A percentile compares a stretch with the other conserved stretches of the same genome.
These are phyloP conservation scores for Cygnus buccinator DNA, from an alignment of 2,113 vertebrate species.

Conservation along the genomic window DNA sequence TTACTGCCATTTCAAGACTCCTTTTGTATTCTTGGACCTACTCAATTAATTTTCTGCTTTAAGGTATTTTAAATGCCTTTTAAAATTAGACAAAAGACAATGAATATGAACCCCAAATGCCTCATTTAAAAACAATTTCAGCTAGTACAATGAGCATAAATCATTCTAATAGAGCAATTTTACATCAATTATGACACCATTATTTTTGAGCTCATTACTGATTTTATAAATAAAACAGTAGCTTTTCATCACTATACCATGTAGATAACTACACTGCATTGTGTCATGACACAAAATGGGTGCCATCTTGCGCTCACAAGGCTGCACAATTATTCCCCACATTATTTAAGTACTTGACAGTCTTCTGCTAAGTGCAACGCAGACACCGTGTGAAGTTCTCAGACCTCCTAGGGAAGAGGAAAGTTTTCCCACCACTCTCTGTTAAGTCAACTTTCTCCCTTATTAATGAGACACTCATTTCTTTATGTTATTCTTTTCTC, in stretches of 20 bases:
- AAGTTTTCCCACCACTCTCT: neutral
- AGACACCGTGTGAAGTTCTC: neutral
- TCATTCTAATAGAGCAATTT: constrained; percentile 71
- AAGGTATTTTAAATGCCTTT: constrained; percentile 51
- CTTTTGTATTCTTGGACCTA: constrained; percentile 10
- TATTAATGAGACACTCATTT: neutral
- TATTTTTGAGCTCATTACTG: constrained; percentile 56
- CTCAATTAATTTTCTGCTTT: constrained; percentile 46
- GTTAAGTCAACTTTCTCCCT: neutral
- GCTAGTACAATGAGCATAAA: constrained; percentile 58
- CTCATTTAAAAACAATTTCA: constrained; percentile 69
- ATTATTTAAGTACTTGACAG: neutral
- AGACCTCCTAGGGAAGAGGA: neutral
- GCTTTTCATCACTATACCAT: constrained; percentile 13
- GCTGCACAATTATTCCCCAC: neutral
- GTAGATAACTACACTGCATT: neutral
- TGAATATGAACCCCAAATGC: constrained; percentile 8
- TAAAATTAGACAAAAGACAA: constrained; percentile 59
- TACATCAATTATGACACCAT: constrained; percentile 61
- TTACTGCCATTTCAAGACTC: neutral
- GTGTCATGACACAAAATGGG: neutral
- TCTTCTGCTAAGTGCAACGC: neutral
- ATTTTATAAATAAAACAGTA: constrained; percentile 68
- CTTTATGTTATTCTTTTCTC: neutral
- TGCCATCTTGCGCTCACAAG: constrained; percentile 1